Conservation (phyloP, 1,140 invertebrate genomes). For the Gerris buenoi region DNA sequence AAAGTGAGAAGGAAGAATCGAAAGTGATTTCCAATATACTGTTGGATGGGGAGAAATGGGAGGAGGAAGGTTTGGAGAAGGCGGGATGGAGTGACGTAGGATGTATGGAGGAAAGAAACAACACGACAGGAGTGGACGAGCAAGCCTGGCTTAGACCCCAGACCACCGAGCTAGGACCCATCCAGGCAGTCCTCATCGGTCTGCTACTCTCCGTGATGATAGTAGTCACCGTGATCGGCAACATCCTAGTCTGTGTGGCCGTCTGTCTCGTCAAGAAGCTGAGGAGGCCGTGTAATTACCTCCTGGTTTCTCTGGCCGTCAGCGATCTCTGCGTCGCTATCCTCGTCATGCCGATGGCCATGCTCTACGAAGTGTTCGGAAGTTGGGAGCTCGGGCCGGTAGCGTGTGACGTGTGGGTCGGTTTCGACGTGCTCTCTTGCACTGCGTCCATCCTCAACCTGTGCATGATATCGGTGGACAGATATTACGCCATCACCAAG, state of each 20-base stretch:
- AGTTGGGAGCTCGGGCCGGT: conserved; percentile 69
- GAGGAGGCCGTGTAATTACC: conserved; percentile 66
- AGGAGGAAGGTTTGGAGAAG: conserved; percentile 6
- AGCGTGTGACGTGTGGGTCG: conserved; percentile 74
- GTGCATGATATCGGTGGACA: conserved; percentile 78
- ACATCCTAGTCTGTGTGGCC: conserved; percentile 75
- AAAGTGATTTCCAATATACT: not conserved
- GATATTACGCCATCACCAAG: conserved; percentile 81
- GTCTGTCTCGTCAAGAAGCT: conserved; percentile 76
- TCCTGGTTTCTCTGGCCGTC: conserved; percentile 79
- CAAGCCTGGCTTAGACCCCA: conserved; percentile 13
- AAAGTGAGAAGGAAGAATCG: not conserved
- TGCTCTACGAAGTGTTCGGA: conserved; percentile 62
- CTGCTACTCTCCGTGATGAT: conserved; percentile 58
- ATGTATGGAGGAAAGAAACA: conserved; percentile 12
- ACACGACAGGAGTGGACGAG: conserved; percentile 2
- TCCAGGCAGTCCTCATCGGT: conserved; percentile 49
- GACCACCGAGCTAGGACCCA: conserved; percentile 30
- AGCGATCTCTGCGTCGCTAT: conserved; percentile 69
- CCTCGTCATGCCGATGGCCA: conserved; percentile 73
- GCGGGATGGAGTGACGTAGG: conserved; percentile 5
- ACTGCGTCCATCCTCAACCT: conserved; percentile 83
- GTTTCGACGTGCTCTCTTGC: conserved; percentile 64
- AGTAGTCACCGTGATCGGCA: conserved; percentile 68
- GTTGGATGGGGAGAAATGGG: conserved; percentile 6